Percentiles rank a stretch among this genome's conserved stretches.
Conservation (phyloP, 2,888 invertebrate species). For the Temnothorax unifasciatus region DNA sequence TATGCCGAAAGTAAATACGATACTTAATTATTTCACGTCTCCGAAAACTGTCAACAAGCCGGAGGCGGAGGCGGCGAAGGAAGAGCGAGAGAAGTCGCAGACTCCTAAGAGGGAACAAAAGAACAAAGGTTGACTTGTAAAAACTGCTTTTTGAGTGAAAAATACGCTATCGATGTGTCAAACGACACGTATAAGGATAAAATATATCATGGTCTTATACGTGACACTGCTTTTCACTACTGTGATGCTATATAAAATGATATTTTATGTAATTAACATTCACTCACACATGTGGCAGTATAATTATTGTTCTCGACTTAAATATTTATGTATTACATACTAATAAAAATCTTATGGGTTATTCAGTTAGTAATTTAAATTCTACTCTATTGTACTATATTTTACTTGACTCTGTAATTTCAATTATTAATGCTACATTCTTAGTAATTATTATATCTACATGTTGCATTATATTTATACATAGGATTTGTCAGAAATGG, state of each 20-base stretch:
- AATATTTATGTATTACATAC: not conserved
- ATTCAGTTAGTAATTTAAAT: not conserved
- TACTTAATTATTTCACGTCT: slow-evolving; percentile 90
- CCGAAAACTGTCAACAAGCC: slow-evolving; percentile 77
- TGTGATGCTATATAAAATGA: not conserved
- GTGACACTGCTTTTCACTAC: not conserved
- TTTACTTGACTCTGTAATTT: slow-evolving; percentile 1
- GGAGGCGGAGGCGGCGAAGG: slow-evolving; percentile 64
- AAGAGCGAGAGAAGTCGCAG: slow-evolving; percentile 25
- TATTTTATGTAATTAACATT: not conserved
- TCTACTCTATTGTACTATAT: not conserved
- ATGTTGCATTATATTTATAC: not conserved
- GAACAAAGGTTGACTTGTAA: slow-evolving; percentile 60
- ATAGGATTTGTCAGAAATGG: slow-evolving; percentile 53
- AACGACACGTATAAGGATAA: not conserved
- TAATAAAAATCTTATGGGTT: not conserved
- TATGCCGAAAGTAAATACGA: slow-evolving; percentile 87
- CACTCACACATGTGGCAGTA: not conserved
- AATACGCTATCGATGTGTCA: not conserved
- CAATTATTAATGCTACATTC: not conserved
- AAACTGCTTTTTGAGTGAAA: not conserved
- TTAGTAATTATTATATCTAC: not conserved
- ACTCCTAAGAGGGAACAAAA: slow-evolving; percentile 71
- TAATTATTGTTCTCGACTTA: not conserved
- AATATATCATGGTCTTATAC: slow-evolving; percentile 2